Conservation (phyloP, 2,113 vertebrate genomes). For the Archocentrus centrarchus region DNA sequence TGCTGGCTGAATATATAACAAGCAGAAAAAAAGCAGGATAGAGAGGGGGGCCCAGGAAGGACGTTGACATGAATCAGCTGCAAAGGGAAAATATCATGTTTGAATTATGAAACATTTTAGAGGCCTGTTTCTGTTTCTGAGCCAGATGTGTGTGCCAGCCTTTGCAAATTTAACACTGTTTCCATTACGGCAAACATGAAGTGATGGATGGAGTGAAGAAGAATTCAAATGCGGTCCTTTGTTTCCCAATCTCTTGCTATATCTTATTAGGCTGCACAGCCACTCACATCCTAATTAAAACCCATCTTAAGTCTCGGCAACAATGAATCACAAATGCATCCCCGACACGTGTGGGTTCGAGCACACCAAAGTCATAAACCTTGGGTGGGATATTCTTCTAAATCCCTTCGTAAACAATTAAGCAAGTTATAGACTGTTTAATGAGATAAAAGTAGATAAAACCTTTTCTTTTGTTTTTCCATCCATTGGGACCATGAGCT, state of each 20-base stretch:
- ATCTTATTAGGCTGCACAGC: conserved; percentile 67
- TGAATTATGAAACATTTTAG: conserved; percentile 51
- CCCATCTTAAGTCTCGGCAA: conserved; percentile 60
- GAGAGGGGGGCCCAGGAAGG: neutral
- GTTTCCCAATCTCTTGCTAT: conserved; percentile 66
- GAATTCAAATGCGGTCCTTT: conserved; percentile 58
- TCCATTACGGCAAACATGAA: conserved; percentile 25
- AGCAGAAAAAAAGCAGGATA: conserved; percentile 19
- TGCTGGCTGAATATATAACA: conserved; percentile 64
- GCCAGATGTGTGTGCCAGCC: conserved; percentile 36
- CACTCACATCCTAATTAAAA: conserved; percentile 75
- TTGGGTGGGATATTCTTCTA: conserved; percentile 72
- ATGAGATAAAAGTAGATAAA: conserved; percentile 81
- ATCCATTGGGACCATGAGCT: conserved; percentile 62
- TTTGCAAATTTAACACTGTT: conserved; percentile 40
- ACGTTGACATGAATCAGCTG: conserved; percentile 44
- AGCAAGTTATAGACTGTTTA: conserved; percentile 80
- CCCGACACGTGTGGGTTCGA: conserved; percentile 31
- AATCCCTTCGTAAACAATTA: conserved; percentile 82
- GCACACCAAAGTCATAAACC: conserved; percentile 63
- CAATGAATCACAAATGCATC: conserved; percentile 60
- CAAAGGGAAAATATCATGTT: conserved; percentile 54
- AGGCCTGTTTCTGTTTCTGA: conserved; percentile 4
- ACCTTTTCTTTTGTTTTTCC: conserved; percentile 72
- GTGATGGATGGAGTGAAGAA: conserved; percentile 16